phyloP scores from a whole-genome alignment of 1,140 invertebrate genomes.

The Pseudomyrmex pallidus region DNA sequence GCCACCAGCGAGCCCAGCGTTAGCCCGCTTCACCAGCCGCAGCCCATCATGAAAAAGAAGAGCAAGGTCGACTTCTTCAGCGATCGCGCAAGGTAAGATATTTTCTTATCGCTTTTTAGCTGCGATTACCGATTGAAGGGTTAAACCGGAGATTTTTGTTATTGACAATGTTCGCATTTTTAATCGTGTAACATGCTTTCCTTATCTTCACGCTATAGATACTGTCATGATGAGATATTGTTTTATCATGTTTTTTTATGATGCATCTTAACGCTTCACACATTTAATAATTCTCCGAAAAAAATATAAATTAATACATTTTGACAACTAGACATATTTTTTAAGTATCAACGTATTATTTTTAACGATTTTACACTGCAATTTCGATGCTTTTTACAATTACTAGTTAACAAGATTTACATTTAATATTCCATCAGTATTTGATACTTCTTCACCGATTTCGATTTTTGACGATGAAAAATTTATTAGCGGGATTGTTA shows the following conservation, averaged over 20 bases:
- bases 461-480: neutral
- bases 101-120: constrained; percentile 52
- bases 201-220: neutral
- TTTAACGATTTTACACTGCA: too few species aligned
- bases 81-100: constrained; percentile 90
- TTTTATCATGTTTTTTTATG: too few species aligned
- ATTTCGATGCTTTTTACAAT: too few species aligned
- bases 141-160: neutral
- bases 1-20: constrained; percentile 90
- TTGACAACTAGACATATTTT: neutral
- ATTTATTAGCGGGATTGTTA: neutral
- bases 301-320: neutral
- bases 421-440: neutral
- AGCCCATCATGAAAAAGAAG: constrained; percentile 89
- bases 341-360: neutral
- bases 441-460: neutral
- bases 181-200: neutral
- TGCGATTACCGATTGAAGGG: neutral
- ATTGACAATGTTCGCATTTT: too few species aligned
- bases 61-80: constrained; percentile 92
- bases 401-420: too few species aligned
- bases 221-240: too few species aligned
- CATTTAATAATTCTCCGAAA: too few species aligned
- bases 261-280: too few species aligned
- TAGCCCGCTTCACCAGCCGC: constrained; percentile 87